Evolutionary conservation across 2,888 invertebrate genomes (phyloP).

Genomic region (Empis livida): DNA sequence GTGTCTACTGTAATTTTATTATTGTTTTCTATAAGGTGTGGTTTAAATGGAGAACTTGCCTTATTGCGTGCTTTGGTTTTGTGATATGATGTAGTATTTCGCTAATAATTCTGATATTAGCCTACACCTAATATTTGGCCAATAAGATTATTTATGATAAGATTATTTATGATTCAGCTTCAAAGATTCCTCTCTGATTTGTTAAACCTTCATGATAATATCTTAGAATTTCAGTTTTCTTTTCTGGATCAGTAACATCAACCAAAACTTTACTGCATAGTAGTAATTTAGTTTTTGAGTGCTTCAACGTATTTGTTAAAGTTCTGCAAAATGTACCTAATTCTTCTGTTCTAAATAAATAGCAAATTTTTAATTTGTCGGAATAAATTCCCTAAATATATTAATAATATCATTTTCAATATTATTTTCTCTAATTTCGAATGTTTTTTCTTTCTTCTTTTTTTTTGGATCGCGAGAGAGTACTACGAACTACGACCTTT

Average conservation of each 20-base stretch:
- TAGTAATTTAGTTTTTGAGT: background rate
- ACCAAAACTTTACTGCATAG: background rate
- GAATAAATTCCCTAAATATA: background rate
- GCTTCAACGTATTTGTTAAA: background rate
- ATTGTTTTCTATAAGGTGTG: constrained; percentile 1
- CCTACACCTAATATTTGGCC: background rate
- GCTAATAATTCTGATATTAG: background rate
- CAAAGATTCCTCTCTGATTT: background rate
- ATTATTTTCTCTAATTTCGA: background rate
- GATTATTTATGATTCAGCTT: background rate
- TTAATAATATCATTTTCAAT: background rate
- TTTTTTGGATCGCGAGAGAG: too few relatives aligned
- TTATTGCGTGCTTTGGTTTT: constrained; percentile 5
- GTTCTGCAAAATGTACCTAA: background rate
- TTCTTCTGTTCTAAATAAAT: background rate
- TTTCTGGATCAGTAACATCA: background rate
- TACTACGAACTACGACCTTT: too few relatives aligned
- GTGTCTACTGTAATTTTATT: constrained; percentile 3
- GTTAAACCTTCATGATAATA: background rate
- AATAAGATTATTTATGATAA: background rate
- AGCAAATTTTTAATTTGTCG: background rate
- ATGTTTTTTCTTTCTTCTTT: too few relatives aligned
- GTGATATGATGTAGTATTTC: constrained; percentile 3
- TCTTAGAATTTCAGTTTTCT: background rate
- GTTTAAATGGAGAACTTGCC: constrained; percentile 1